Conservation (phyloP, 1,140 invertebrate genomes). For the Portunus trituberculatus region DNA sequence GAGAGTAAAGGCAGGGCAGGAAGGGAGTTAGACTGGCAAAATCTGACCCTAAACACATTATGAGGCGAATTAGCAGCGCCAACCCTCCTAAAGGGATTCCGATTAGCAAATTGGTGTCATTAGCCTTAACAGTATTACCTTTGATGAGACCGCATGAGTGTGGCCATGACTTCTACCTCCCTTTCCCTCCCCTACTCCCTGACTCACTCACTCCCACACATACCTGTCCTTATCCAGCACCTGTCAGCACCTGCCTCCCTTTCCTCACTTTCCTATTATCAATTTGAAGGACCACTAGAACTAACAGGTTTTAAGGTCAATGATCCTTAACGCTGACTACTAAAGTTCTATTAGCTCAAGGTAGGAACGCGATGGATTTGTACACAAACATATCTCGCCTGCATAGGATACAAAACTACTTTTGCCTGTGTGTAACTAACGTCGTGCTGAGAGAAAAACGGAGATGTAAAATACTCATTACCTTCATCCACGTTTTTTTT, state of each 20-base stretch:
- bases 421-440: background rate
- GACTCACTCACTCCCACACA: background rate
- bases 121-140: conserved; percentile 65
- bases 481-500: background rate
- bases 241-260: too few relatives aligned
- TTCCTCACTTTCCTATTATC: too few relatives aligned
- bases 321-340: too few relatives aligned
- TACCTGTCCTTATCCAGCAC: background rate
- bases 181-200: background rate
- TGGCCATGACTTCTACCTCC: conserved; percentile 35
- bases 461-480: background rate
- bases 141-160: conserved; percentile 57
- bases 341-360: too few relatives aligned
- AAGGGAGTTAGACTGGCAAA: conserved; percentile 41
- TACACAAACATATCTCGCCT: too few relatives aligned
- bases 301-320: too few relatives aligned
- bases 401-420: too few relatives aligned
- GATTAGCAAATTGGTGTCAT: conserved; percentile 66
- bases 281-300: too few relatives aligned
- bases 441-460: background rate
- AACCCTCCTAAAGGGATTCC: conserved; percentile 62
- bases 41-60: conserved; percentile 64
- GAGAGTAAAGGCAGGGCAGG: conserved; percentile 26
- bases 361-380: too few relatives aligned
- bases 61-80: conserved; percentile 52